Percentiles rank a stretch among this genome's conserved stretches.
Conservation (phyloP, 2,888 invertebrate species). For the Heteromyza rotundicornis region DNA sequence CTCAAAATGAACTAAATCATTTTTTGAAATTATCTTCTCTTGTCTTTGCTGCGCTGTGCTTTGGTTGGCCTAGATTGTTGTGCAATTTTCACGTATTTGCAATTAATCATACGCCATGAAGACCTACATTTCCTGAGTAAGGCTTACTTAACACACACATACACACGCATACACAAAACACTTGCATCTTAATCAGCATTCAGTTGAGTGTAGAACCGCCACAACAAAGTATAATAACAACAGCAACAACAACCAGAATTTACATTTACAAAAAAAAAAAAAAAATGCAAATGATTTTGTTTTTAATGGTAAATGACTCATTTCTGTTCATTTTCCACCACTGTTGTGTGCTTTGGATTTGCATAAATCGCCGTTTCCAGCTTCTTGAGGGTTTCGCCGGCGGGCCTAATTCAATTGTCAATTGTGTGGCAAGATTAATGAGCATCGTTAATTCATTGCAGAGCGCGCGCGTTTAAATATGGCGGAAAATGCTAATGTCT, state of each 20-base stretch:
- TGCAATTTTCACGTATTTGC: not conserved
- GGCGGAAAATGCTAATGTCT: too few species aligned
- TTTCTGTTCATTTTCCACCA: too few species aligned
- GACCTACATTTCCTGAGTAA: not conserved
- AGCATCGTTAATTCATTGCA: not conserved
- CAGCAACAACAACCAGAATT: not conserved
- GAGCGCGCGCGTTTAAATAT: not conserved
- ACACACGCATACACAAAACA: too few species aligned
- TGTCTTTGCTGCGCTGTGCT: too few species aligned
- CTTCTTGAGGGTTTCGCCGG: not conserved
- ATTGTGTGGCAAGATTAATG: constrained; percentile 2
- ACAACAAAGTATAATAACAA: too few species aligned
- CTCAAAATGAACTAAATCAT: too few species aligned
- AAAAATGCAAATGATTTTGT: not conserved
- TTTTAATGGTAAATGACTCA: not conserved
- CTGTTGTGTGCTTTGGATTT: not conserved
- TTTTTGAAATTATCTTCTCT: too few species aligned
- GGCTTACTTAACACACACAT: not conserved
- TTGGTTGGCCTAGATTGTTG: constrained; percentile 1
- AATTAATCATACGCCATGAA: constrained; percentile 8
- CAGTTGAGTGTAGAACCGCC: not conserved
- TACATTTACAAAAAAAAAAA: not conserved
- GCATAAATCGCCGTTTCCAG: not conserved
- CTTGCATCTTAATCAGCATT: constrained; percentile 2
- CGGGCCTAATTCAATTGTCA: not conserved